Conservation (phyloP, 2,113 vertebrate species). For the Orycteropus afer region DNA sequence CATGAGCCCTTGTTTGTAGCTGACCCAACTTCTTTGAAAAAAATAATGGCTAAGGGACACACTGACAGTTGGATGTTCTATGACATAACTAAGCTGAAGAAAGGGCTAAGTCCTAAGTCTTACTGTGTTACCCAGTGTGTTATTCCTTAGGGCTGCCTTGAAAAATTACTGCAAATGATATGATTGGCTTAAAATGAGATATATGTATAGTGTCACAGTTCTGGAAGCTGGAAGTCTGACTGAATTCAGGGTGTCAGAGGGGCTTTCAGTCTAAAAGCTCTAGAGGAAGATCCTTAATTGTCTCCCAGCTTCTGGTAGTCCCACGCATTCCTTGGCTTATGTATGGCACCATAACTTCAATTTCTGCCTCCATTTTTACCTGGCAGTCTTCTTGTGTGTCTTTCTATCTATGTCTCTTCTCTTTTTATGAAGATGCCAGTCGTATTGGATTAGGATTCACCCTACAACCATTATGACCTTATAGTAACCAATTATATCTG, state of each 20-base stretch:
- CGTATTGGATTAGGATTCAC: background rate
- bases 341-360: background rate
- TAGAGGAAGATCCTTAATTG: background rate
- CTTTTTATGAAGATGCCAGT: background rate
- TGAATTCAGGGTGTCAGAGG: background rate
- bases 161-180: background rate
- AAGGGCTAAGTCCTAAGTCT: fast-evolving
- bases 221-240: background rate
- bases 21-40: background rate
- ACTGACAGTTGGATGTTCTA: fast-evolving
- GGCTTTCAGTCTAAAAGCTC: background rate
- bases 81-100: background rate
- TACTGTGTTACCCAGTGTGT: background rate
- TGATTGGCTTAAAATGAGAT: background rate
- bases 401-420: background rate
- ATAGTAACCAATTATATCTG: too few species aligned
- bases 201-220: background rate
- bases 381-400: background rate
- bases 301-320: background rate
- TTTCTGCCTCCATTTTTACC: background rate
- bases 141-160: background rate
- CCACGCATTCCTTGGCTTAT: background rate
- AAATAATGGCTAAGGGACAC: background rate
- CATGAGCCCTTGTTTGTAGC: background rate
- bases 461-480: too few species aligned